Evolutionary conservation across 2,797 vertebrate species (phyloP).

Genomic region (Helostoma temminkii): DNA sequence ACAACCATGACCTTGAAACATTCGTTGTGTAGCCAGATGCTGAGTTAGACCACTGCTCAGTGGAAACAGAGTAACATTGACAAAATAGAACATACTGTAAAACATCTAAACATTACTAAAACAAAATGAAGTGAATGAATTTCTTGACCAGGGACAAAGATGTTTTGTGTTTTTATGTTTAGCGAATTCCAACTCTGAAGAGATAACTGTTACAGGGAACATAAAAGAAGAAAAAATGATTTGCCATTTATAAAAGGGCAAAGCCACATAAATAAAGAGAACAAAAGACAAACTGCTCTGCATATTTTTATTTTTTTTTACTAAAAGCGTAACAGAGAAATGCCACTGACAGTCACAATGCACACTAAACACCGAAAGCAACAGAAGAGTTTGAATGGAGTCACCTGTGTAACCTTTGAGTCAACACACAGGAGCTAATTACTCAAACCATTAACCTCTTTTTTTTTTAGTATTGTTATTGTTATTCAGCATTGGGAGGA

Average conservation of each 20-base stretch:
- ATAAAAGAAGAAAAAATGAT: conserved; percentile 1
- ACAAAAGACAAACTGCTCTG: not conserved
- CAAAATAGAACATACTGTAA: not conserved
- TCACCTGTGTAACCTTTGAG: conserved; percentile 6
- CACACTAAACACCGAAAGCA: not conserved
- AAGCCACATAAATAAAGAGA: not conserved
- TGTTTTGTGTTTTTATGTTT: conserved; percentile 4
- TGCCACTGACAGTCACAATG: not conserved
- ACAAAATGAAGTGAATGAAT: not conserved
- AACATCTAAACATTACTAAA: not conserved
- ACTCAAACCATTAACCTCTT: conserved; percentile 6
- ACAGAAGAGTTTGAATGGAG: conserved; percentile 4
- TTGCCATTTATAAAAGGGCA: not conserved
- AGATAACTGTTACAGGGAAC: not conserved
- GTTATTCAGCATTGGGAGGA: not conserved
- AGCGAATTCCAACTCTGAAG: not conserved
- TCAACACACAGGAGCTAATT: conserved; percentile 24
- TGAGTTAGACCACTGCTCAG: not conserved
- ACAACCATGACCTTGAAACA: conserved; percentile 26
- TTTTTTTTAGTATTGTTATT: not conserved
- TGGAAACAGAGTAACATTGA: conserved; percentile 1
- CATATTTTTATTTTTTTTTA: not conserved
- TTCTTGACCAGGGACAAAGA: not conserved
- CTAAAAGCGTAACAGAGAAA: not conserved
- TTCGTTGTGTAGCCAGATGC: not conserved